Evolutionary conservation across 2,113 vertebrate genomes (phyloP), one percentile per base, ranked within the genome.

Genomic region (Tinamus guttatus): DNA sequence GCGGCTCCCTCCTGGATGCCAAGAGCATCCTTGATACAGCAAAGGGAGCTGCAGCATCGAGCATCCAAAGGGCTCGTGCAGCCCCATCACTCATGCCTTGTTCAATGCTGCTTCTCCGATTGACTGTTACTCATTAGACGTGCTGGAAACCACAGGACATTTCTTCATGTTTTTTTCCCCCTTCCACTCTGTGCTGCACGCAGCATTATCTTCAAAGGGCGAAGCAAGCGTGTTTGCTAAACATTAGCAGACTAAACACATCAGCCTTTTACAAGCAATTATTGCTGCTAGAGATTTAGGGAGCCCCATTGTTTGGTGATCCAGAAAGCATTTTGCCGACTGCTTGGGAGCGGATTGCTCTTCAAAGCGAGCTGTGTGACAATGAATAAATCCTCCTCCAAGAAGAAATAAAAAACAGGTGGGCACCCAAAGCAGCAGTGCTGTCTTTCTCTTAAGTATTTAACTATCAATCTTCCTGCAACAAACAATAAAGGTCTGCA

Each of bases 401-500:
- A 51, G n/a, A 56, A 34, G 28, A 96, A 96, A 96, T 88, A 84
- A 88, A 94, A 96, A 88, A 5, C 93, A 96, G 90, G 79, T 91
- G 90, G 92, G 52, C 49, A 91, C 68, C 81, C 86, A 38, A 54
- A 84, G 70, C 40, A 74, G 63, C 2, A 0, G 3, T 4, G 47
- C 9, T 73, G 71, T 8, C 58, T 69, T 94, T 85, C 3, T 27
- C 62, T 47, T 52, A 17, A 81, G 77, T 21, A 4, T 81, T 84
- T 52, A 47, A 84, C 18, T 84, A 20, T 24, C 3, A 32, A 25
- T 60, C 51, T 71, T 74, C 52, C n/a, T 34, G 24, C 25, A 81
- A 79, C 52, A 62, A 54, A 90, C 62, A 16, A 47, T 47, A 13
- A 47, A 40, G 41, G 81, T 86, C 28, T 58, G 51, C 52, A 40